These are phyloP conservation scores for Pantherophis vulpinus DNA, from an alignment of 2,797 vertebrate genomes.

Conservation along the genomic window DNA sequence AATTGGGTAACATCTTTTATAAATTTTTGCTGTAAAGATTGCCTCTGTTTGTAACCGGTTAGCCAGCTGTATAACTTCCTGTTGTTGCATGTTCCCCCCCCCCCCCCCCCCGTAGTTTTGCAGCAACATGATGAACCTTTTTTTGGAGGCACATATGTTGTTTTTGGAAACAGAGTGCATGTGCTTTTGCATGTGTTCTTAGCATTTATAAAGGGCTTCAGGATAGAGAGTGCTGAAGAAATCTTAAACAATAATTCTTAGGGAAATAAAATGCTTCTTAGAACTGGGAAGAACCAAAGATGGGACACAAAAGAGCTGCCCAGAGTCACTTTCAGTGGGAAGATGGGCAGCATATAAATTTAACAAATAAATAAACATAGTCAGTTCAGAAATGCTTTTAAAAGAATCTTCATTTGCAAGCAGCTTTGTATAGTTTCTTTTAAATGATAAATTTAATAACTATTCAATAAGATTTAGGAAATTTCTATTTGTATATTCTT, in stretches of 20 bases:
- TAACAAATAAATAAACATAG: neutral
- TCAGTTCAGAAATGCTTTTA: neutral
- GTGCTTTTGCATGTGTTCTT: slow-evolving; percentile 16
- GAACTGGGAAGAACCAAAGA: neutral
- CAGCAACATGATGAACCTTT: slow-evolving; percentile 46
- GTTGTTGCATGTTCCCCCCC: slow-evolving; percentile 40
- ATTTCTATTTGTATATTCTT: slow-evolving; percentile 27
- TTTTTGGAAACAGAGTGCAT: slow-evolving; percentile 1
- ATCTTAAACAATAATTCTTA: neutral
- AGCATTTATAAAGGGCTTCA: slow-evolving; percentile 29
- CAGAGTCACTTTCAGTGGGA: neutral
- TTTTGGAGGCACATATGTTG: slow-evolving; percentile 20
- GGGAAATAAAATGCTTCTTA: neutral
- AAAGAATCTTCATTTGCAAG: neutral
- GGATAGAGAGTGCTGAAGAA: slow-evolving; percentile 13
- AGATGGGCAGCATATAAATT: neutral
- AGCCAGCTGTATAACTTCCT: slow-evolving; percentile 46
- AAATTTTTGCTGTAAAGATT: slow-evolving; percentile 58
- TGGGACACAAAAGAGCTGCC: neutral
- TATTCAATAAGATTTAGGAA: slow-evolving; percentile 39
- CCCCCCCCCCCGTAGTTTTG: slow-evolving; percentile 20
- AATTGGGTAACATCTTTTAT: slow-evolving; percentile 37
- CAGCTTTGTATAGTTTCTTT: slow-evolving; percentile 12
- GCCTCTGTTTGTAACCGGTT: slow-evolving; percentile 29
- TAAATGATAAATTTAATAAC: slow-evolving; percentile 27